Base-by-base conservation (phyloP, 2,797 vertebrate species). In the Malacoctenus gilli region DNA sequence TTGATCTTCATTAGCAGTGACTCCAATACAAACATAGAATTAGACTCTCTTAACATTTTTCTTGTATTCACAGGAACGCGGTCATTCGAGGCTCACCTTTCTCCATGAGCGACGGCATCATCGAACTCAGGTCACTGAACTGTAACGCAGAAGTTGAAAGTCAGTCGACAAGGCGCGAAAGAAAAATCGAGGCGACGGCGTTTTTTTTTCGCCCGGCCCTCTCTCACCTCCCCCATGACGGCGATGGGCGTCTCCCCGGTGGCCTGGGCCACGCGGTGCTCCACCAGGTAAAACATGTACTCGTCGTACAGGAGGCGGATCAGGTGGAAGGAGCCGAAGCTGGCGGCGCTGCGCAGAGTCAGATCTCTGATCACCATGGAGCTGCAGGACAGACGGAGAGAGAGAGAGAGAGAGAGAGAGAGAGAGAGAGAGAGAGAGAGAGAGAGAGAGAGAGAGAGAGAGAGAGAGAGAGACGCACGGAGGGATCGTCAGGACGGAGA, bases 261-360 rank as follows among this genome's bases (percentile, higher is more conserved):
- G 1, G 95, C 96, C 85, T 94, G 93, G 21, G 97, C 97, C 5
- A 99, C 96, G 0, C 96, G 94, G 28, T 98, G 96, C 68, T 99
- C 97, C 49, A 99, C 96, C 93, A 99, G 91, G 85, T 98, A 99
- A 77, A 99, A 99, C 97, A 99, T 99, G 90, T 99, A 99, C 64
- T 99, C 97, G 0, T 99, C 97, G 0, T 99, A 99, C 3, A 99
- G 94, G 48, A 99, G 92, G 20, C 97, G 95, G 75, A 99, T 99
- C 32, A 99, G 91, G 85, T 99, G 97, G 87, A 99, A 98, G 58
- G 97, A 98, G 42, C 97, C 96, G 0, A 98, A 98, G 67, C 96
- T 98, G 69, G 96, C 96, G 0, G 96, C 97, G 0, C 95, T 98
- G 63, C 97, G 95, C 72, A 99, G 88, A 31, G 97, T 99, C 65